Evolutionary conservation across 2,113 vertebrate species (phyloP).

Genomic region (Prietella phreatophila): DNA sequence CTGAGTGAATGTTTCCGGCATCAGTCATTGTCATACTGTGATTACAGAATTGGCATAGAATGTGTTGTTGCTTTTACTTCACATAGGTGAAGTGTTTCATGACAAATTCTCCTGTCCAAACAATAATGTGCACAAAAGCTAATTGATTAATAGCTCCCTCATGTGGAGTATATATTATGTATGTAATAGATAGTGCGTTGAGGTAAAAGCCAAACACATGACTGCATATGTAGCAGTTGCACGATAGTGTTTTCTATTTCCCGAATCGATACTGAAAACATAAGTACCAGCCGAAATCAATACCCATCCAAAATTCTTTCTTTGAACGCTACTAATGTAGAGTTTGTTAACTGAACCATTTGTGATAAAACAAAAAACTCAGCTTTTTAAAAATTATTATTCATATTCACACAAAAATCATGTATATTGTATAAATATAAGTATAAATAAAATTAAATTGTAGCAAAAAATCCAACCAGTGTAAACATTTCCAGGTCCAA

Average conservation of each 20-base stretch:
- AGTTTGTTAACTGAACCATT: not conserved
- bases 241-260: not conserved
- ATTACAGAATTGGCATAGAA: not conserved
- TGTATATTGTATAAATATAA: not conserved
- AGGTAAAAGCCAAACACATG: not conserved
- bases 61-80: conserved; percentile 9
- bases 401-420: not conserved
- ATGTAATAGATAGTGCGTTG: not conserved
- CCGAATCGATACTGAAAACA: not conserved
- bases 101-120: not conserved
- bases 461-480: not conserved
- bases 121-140: conserved; percentile 20
- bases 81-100: conserved; percentile 5
- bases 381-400: not conserved
- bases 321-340: not conserved
- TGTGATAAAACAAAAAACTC: not conserved
- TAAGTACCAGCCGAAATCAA: not conserved
- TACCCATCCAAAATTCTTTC: not conserved
- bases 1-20: conserved; percentile 4
- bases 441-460: not conserved
- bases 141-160: conserved; percentile 23
- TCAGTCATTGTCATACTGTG: conserved; percentile 6
- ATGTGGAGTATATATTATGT: conserved; percentile 8
- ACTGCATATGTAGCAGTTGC: not conserved
- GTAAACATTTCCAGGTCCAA: not conserved